Evolutionary conservation across 2,888 invertebrate species (phyloP).

Genomic region (Eremobia ochroleuca): DNA sequence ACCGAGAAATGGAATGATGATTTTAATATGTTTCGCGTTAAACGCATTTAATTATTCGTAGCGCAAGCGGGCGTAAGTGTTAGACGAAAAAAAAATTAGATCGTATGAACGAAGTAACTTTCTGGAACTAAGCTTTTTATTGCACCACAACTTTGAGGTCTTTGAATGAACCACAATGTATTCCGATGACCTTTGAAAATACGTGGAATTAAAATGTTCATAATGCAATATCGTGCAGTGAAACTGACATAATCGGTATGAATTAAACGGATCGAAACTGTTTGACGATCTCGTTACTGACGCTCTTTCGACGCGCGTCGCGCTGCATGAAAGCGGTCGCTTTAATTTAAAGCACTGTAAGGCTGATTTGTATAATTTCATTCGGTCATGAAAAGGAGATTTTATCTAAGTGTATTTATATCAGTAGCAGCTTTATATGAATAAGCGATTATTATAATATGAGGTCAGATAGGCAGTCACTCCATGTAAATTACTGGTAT

Average conservation of each 20-base stretch:
- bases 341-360: conserved; percentile 31
- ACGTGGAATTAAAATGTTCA: conserved; percentile 27
- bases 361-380: conserved; percentile 25
- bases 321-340: conserved; percentile 2
- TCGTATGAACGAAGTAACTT: background rate
- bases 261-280: conserved; percentile 37
- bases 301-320: background rate
- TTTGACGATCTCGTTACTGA: conserved; percentile 34
- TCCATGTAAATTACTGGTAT: too few relatives aligned
- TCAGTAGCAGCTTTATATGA: background rate
- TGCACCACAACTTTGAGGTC: conserved; percentile 23
- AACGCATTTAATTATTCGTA: background rate
- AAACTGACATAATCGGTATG: conserved; percentile 21
- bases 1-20: background rate
- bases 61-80: background rate
- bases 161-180: conserved; percentile 22
- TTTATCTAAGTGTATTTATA: background rate
- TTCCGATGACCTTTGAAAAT: conserved; percentile 49
- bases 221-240: conserved; percentile 42
- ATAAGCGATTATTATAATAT: background rate
- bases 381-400: background rate
- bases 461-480: background rate
- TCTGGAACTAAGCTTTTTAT: conserved; percentile 2
- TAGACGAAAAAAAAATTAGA: background rate
- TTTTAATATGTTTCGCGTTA: background rate